Percentiles rank a stretch among this genome's conserved stretches.
These are phyloP conservation scores for Fragum sueziense DNA, from an alignment of 2,888 invertebrate genomes.

Conservation along the genomic window DNA sequence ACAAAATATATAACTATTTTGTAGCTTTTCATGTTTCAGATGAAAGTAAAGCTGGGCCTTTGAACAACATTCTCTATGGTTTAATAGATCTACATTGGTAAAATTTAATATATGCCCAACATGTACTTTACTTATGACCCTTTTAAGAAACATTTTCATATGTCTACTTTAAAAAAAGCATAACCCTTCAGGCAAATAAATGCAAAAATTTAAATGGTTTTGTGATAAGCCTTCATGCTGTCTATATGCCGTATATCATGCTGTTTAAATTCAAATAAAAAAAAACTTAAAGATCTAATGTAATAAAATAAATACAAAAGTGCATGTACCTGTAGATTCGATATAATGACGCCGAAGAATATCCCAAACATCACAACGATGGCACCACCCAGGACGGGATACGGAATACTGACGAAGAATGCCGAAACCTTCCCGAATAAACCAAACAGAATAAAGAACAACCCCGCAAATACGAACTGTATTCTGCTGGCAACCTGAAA, in stretches of 20 bases:
- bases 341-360: constrained; percentile 68
- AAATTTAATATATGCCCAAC: too few relatives aligned
- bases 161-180: too few relatives aligned
- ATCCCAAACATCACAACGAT: constrained; percentile 74
- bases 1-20: too few relatives aligned
- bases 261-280: neutral
- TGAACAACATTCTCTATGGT: too few relatives aligned
- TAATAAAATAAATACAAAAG: neutral
- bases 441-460: constrained; percentile 81
- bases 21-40: too few relatives aligned
- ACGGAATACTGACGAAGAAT: constrained; percentile 82
- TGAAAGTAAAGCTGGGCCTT: too few relatives aligned
- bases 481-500: constrained; percentile 82
- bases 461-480: constrained; percentile 81
- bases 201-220: neutral
- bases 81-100: too few relatives aligned
- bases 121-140: too few relatives aligned
- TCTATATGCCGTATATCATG: neutral
- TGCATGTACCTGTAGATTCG: constrained; percentile 61
- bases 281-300: neutral
- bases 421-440: constrained; percentile 83
- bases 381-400: constrained; percentile 82
- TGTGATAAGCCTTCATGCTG: neutral
- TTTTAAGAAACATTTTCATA: too few relatives aligned
- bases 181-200: too few relatives aligned